phyloP scores from a whole-genome alignment of 2,888 invertebrate species.

The Petrolisthes cinctipes region DNA sequence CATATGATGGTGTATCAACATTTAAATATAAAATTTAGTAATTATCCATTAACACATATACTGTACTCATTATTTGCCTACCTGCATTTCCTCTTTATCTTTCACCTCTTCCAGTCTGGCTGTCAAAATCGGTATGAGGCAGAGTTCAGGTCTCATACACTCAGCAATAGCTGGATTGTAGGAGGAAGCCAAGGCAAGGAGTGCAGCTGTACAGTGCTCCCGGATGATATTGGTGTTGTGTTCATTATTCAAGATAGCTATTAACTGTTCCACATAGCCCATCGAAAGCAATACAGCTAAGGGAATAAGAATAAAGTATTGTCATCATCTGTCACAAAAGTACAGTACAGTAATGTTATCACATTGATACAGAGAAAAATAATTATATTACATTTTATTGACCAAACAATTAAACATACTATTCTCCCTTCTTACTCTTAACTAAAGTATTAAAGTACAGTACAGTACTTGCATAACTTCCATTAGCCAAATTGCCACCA shows the following conservation, averaged over 20 bases:
- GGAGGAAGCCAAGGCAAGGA: constrained; percentile 38
- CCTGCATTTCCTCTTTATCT: constrained; percentile 47
- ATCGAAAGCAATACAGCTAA: constrained; percentile 45
- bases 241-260: constrained; percentile 40
- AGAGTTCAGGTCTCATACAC: constrained; percentile 51
- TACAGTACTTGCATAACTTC: too few relatives aligned
- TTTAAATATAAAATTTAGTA: too few relatives aligned
- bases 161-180: constrained; percentile 50
- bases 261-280: constrained; percentile 59
- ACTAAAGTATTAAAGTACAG: too few relatives aligned
- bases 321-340: not conserved
- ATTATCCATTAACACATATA: too few relatives aligned
- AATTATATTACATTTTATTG: not conserved
- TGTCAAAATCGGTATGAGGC: constrained; percentile 6
- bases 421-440: too few relatives aligned
- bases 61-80: constrained; percentile 6
- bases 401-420: too few relatives aligned
- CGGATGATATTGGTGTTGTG: constrained; percentile 31
- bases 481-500: too few relatives aligned
- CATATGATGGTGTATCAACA: too few relatives aligned
- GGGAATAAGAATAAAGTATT: not conserved
- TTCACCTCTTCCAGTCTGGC: constrained; percentile 31
- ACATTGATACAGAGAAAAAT: not conserved
- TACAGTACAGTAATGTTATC: not conserved
- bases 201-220: constrained; percentile 56